These are phyloP conservation scores for Drosophila maculinotata DNA, from an alignment of 2,888 invertebrate species.

Conservation along the genomic window DNA sequence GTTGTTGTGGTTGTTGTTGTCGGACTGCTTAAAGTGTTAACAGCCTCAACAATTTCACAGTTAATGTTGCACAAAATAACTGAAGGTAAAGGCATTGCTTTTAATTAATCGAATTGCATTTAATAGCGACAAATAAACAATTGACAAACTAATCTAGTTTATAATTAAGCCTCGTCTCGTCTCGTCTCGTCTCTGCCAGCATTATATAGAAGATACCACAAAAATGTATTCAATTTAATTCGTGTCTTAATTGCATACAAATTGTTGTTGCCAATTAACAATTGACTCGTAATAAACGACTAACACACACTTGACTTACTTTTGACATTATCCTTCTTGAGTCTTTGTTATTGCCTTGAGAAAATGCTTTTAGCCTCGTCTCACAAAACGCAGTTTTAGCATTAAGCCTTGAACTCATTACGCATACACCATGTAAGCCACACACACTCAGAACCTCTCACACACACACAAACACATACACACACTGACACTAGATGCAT, in stretches of 20 bases:
- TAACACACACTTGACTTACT: conserved; percentile 33
- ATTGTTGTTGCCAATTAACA: conserved; percentile 62
- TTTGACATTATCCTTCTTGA: conserved; percentile 21
- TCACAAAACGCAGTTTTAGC: conserved; percentile 53
- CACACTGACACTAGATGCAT: conserved; percentile 11
- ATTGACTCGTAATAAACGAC: conserved; percentile 62
- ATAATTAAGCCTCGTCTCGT: conserved; percentile 7
- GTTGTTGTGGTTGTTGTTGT: neutral
- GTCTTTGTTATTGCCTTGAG: conserved; percentile 17
- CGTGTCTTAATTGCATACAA: conserved; percentile 61
- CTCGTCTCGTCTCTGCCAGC: too few species aligned
- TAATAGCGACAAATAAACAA: neutral
- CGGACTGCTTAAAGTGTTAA: conserved; percentile 3
- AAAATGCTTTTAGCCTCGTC: conserved; percentile 27
- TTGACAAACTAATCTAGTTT: conserved; percentile 23
- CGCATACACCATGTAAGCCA: conserved; percentile 67
- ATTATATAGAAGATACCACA: conserved; percentile 10
- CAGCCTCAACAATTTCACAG: conserved; percentile 22
- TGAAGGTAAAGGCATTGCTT: conserved; percentile 13
- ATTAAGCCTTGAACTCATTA: conserved; percentile 76
- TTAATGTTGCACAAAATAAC: conserved; percentile 18
- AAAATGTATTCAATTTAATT: conserved; percentile 53
- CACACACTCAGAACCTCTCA: conserved; percentile 2
- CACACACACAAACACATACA: conserved; percentile 3
- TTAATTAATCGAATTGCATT: conserved; percentile 33